A percentile compares a stretch with the other conserved stretches of the same genome.
phyloP scores from a whole-genome alignment of 2,113 vertebrate genomes.

The Myiozetetes cayanensis region DNA sequence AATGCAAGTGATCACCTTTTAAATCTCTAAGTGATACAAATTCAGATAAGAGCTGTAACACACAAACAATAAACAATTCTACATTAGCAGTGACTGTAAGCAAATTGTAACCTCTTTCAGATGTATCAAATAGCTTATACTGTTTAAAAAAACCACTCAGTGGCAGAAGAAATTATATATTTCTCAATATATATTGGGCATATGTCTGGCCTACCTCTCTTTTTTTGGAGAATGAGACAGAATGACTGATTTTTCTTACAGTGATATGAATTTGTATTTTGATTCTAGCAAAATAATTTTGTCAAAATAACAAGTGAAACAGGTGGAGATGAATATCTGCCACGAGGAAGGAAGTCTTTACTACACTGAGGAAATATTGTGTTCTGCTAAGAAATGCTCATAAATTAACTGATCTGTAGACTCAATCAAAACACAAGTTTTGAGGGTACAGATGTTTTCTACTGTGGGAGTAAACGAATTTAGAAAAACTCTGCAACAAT shows the following conservation, averaged over 20 bases:
- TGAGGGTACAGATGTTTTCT: not conserved
- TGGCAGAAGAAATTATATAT: not conserved
- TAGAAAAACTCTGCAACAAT: not conserved
- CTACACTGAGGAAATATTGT: not conserved
- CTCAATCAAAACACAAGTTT: not conserved
- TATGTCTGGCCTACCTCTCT: not conserved
- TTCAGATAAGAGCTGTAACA: not conserved
- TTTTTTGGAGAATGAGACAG: not conserved
- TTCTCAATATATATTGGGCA: not conserved
- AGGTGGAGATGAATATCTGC: not conserved
- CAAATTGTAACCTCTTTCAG: not conserved
- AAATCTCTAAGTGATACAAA: not conserved
- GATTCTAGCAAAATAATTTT: not conserved
- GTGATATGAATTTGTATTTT: not conserved
- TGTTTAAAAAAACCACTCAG: not conserved
- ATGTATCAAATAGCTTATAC: not conserved
- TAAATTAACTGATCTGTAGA: not conserved
- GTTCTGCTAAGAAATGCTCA: not conserved
- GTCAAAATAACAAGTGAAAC: not conserved
- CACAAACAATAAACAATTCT: not conserved
- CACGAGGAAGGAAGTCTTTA: not conserved
- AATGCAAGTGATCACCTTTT: not conserved
- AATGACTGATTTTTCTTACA: not conserved
- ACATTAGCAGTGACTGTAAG: not conserved
- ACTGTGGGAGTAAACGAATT: not conserved